Evolutionary conservation across 2,113 vertebrate species (phyloP).

Genomic region (Pionites leucogaster): DNA sequence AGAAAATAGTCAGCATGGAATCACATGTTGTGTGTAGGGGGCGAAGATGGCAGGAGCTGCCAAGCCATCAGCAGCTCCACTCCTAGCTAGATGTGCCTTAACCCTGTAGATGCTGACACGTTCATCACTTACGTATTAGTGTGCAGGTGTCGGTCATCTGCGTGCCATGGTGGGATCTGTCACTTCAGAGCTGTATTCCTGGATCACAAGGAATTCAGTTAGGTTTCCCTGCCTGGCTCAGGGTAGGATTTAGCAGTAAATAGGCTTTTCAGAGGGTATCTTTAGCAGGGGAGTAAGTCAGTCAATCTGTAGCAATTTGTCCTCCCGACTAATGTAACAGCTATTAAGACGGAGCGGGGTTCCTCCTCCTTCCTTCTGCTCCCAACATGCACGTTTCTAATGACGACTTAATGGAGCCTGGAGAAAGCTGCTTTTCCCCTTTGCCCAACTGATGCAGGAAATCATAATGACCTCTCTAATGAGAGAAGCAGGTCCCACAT

Average conservation of each 20-base stretch:
- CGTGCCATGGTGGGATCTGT: background rate
- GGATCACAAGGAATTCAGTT: background rate
- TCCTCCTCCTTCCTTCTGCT: background rate
- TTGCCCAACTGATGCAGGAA: background rate
- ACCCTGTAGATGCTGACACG: background rate
- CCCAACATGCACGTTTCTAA: background rate
- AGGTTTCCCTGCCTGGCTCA: background rate
- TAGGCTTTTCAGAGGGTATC: background rate
- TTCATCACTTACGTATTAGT: accelerated
- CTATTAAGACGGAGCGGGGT: accelerated
- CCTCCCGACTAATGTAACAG: background rate
- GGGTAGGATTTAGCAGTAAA: constrained; percentile 19
- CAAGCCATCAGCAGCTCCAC: background rate
- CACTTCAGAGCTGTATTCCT: background rate
- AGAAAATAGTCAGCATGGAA: background rate
- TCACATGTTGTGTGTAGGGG: background rate
- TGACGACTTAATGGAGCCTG: background rate
- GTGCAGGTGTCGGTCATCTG: accelerated
- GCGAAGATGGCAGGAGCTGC: background rate
- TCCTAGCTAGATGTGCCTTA: background rate
- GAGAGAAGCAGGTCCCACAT: background rate
- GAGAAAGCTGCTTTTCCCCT: background rate
- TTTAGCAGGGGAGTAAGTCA: background rate
- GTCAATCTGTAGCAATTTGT: background rate
- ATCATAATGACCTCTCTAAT: background rate